phyloP scores from a whole-genome alignment of 2,113 vertebrate species.

The Ptilorrhoa leucosticta region DNA sequence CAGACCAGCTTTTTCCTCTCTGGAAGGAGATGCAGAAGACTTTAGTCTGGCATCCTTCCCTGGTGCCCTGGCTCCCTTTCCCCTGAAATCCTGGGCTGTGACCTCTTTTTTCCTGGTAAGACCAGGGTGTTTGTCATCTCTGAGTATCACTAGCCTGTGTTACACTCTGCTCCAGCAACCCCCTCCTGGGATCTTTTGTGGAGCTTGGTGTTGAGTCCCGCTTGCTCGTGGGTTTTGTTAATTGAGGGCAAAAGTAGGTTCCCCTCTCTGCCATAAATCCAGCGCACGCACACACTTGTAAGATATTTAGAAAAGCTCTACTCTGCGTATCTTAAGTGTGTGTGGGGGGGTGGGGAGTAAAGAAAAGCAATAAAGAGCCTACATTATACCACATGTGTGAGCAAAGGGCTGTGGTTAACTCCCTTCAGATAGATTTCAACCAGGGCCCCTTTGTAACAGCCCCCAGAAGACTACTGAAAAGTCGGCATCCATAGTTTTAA shows the following conservation, averaged over 20 bases:
- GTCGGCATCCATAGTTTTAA: conserved; percentile 43
- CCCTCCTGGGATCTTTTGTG: background rate
- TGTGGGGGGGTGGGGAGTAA: background rate
- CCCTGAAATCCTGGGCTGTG: background rate
- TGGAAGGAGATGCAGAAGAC: background rate
- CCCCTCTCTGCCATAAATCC: conserved; percentile 33
- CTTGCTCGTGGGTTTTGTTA: background rate
- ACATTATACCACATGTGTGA: conserved; percentile 55
- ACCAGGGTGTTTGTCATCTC: background rate
- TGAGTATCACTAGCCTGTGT: background rate
- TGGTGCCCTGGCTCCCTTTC: background rate
- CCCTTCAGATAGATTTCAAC: conserved; percentile 61
- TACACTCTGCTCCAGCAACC: background rate
- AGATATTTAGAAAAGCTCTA: conserved; percentile 38
- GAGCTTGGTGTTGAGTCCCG: background rate
- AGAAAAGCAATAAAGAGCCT: conserved; percentile 62
- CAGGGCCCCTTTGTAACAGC: conserved; percentile 51
- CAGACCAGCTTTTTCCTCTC: background rate
- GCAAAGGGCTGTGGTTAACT: conserved; percentile 57
- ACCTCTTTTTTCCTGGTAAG: background rate
- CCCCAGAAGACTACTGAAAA: conserved; percentile 61
- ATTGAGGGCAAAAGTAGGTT: conserved; percentile 26
- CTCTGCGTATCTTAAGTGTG: background rate
- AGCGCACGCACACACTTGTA: background rate
- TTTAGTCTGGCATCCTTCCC: background rate